These are phyloP conservation scores for Drosophila subquinaria DNA, from an alignment of 2,888 invertebrate genomes.

Conservation along the genomic window DNA sequence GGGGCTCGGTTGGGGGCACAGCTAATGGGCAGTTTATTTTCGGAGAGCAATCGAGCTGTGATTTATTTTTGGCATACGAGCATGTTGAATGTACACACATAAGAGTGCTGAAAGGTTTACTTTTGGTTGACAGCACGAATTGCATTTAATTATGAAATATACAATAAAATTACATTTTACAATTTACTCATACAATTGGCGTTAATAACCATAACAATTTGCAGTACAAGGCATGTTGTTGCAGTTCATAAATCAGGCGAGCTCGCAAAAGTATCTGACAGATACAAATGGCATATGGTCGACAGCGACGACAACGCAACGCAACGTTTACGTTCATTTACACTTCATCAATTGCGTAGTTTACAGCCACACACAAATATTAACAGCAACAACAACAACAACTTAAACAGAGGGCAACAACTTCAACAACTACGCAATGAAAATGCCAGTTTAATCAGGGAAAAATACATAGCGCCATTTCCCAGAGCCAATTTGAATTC, in stretches of 20 bases:
- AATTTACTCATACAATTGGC: conserved; percentile 55
- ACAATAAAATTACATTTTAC: conserved; percentile 47
- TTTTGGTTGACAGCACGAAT: conserved; percentile 18
- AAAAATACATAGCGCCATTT: conserved; percentile 20
- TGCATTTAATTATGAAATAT: conserved; percentile 59
- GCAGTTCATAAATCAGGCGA: conserved; percentile 74
- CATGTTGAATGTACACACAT: too few relatives aligned
- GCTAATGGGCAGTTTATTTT: conserved; percentile 13
- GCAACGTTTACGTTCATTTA: conserved; percentile 73
- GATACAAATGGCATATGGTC: conserved; percentile 74
- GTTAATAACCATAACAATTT: conserved; percentile 60
- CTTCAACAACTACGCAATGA: conserved; percentile 58
- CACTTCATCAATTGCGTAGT: conserved; percentile 80
- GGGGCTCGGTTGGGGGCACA: background rate
- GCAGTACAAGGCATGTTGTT: conserved; percentile 45
- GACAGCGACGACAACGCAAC: conserved; percentile 22
- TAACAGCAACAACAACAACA: conserved; percentile 23
- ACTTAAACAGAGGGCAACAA: conserved; percentile 40
- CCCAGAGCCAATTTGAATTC: conserved; percentile 1
- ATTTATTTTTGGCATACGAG: conserved; percentile 24
- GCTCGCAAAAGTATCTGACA: conserved; percentile 73
- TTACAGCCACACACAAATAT: conserved; percentile 44
- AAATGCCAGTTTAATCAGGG: conserved; percentile 53
- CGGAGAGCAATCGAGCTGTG: conserved; percentile 31
- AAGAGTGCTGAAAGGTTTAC: conserved; percentile 14